phyloP scores from a whole-genome alignment of 2,797 vertebrate genomes.

The Urophycis tenuis region DNA sequence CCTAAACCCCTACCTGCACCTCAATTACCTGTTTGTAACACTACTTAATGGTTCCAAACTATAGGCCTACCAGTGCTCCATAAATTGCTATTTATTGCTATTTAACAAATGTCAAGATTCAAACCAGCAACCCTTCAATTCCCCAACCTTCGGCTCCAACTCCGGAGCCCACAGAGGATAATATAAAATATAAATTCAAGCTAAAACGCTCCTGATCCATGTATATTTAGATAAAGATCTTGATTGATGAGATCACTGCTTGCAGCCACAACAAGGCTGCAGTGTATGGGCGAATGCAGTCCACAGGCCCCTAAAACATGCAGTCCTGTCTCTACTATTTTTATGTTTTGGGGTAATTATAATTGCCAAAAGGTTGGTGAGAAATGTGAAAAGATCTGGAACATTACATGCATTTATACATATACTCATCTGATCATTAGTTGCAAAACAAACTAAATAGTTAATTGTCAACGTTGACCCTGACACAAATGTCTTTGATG shows the following conservation, averaged over 20 bases:
- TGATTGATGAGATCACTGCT: not conserved
- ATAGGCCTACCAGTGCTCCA: not conserved
- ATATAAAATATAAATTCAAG: not conserved
- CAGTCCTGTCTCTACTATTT: not conserved
- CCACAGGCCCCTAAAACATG: not conserved
- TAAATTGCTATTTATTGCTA: too few relatives aligned
- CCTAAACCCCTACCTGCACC: not conserved
- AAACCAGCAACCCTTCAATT: not conserved
- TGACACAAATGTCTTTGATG: too few relatives aligned
- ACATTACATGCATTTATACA: not conserved
- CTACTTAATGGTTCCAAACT: not conserved
- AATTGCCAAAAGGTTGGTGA: too few relatives aligned
- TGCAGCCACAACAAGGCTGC: too few relatives aligned
- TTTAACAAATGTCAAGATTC: not conserved
- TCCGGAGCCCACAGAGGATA: not conserved
- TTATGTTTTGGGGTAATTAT: too few relatives aligned
- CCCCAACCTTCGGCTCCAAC: not conserved
- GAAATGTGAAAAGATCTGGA: not conserved
- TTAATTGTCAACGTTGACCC: not conserved
- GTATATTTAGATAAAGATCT: not conserved
- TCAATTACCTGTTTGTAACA: not conserved
- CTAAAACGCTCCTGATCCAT: not conserved
- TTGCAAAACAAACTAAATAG: not conserved
- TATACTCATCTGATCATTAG: not conserved
- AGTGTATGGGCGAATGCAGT: too few relatives aligned